Evolutionary conservation across 2,888 invertebrate species (phyloP).

Genomic region (Tetragonisca angustula): DNA sequence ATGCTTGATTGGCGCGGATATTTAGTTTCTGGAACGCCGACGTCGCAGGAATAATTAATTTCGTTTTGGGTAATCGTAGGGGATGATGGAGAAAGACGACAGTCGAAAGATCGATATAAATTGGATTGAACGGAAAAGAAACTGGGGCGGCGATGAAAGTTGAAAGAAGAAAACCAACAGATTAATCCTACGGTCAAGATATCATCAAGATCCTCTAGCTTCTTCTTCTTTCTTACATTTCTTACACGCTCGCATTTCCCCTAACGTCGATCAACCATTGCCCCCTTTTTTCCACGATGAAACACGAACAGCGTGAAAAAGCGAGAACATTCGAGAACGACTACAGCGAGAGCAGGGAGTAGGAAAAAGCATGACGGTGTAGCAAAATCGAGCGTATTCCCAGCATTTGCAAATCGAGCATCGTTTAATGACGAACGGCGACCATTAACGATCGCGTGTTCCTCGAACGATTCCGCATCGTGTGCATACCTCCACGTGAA

Average conservation of each 20-base stretch:
- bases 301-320: background rate
- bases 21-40: background rate
- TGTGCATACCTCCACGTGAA: constrained; percentile 13
- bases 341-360: too few relatives aligned
- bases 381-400: constrained; percentile 29
- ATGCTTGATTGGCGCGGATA: background rate
- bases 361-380: constrained; percentile 17
- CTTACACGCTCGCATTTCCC: background rate
- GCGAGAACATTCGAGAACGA: constrained; percentile 17
- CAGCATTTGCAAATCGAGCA: constrained; percentile 51
- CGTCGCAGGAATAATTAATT: background rate
- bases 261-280: background rate
- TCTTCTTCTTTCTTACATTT: background rate
- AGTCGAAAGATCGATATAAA: background rate
- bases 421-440: constrained; percentile 57
- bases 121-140: background rate
- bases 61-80: background rate
- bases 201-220: background rate
- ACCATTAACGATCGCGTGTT: constrained; percentile 58
- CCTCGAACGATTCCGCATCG: constrained; percentile 35
- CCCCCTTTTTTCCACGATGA: background rate
- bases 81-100: background rate
- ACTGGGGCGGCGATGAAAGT: background rate
- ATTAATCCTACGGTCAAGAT: background rate
- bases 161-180: background rate